Evolutionary conservation across 1,140 invertebrate species (phyloP), one percentile per base, ranked within the genome.

Genomic region (Anoplophora glabripennis): DNA sequence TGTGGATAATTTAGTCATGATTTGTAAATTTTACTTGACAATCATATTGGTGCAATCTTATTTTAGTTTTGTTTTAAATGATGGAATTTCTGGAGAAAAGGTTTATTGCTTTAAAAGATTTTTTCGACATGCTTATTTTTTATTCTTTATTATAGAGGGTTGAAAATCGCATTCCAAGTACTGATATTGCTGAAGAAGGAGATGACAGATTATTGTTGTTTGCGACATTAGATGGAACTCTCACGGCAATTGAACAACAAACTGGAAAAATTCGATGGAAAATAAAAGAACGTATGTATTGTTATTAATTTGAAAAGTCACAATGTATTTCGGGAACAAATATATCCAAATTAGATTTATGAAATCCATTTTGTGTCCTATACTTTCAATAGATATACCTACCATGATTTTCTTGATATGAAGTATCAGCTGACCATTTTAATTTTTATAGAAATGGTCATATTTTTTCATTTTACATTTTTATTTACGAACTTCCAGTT

Each of bases 161-260:
- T 56, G 58, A 34, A 12, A 55, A 52, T 33, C 14, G 21, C 5
- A 28, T 2, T 5, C 21, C 38, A 14, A 66, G 49, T 15, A 89
- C 86, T 17, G 86, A 86, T 65, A 72, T 89, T 62, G 81, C 86
- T 7, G 77, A 84, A 34, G 84, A 87, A 66, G 73, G 77, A 41
- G 87, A 89, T 71, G 84, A 88, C 70, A 78, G 85, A 59, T 78
- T 89, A 46, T 75, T 98, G 52, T 82, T 97, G 59, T 87, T 97
- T 71, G 93, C 93, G 11, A 98, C 94, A 4, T 80, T 98, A 51
- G 92, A 93, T 76, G 96, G 96, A 48, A 86, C 87, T 49, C 85
- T 98, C 65, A 86, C 90, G 65, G 94, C 91, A 28, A 81, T 98
- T 28, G 89, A 91, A 70, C 87, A 89, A 66, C 77, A 82, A 64